Percentiles rank a stretch among this genome's conserved stretches.
Conservation (phyloP, 1,140 invertebrate species). For the Hyposmocoma kahamanoa region DNA sequence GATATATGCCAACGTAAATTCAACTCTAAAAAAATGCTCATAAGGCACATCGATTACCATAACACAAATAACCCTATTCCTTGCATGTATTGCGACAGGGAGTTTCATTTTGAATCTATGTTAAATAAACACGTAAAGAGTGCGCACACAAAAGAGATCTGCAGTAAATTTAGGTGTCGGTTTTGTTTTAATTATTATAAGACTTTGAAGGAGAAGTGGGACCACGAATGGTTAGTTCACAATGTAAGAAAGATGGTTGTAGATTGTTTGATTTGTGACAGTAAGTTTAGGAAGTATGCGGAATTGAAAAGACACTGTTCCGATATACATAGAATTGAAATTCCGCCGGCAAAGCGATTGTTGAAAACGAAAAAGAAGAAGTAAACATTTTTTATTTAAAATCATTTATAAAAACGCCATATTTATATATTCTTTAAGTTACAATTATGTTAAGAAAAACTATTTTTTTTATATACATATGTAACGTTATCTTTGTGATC, state of each 20-base stretch:
- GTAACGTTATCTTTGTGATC: too few relatives aligned
- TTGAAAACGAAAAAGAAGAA: slow-evolving; percentile 28
- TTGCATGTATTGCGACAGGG: slow-evolving; percentile 50
- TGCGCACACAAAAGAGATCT: slow-evolving; percentile 33
- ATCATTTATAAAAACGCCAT: too few relatives aligned
- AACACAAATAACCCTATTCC: slow-evolving; percentile 42
- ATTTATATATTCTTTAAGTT: too few relatives aligned
- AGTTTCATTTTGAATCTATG: slow-evolving; percentile 59
- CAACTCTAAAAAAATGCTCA: slow-evolving; percentile 67
- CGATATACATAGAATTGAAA: slow-evolving; percentile 35
- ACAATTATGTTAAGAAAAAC: too few relatives aligned
- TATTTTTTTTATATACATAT: too few relatives aligned
- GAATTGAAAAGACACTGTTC: slow-evolving; percentile 55
- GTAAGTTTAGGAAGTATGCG: slow-evolving; percentile 58
- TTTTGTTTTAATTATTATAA: slow-evolving; percentile 51
- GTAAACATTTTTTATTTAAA: too few relatives aligned
- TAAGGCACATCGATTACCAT: slow-evolving; percentile 65
- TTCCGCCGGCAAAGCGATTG: slow-evolving; percentile 41
- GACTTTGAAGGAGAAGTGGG: slow-evolving; percentile 65
- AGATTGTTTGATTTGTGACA: slow-evolving; percentile 54
- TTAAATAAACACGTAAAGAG: slow-evolving; percentile 63
- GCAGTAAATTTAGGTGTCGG: slow-evolving; percentile 41
- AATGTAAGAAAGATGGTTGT: slow-evolving; percentile 57
- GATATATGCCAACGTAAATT: slow-evolving; percentile 65
- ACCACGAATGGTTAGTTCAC: slow-evolving; percentile 65